phyloP scores from a whole-genome alignment of 2,888 invertebrate species.

The Leucoptera coffeella region DNA sequence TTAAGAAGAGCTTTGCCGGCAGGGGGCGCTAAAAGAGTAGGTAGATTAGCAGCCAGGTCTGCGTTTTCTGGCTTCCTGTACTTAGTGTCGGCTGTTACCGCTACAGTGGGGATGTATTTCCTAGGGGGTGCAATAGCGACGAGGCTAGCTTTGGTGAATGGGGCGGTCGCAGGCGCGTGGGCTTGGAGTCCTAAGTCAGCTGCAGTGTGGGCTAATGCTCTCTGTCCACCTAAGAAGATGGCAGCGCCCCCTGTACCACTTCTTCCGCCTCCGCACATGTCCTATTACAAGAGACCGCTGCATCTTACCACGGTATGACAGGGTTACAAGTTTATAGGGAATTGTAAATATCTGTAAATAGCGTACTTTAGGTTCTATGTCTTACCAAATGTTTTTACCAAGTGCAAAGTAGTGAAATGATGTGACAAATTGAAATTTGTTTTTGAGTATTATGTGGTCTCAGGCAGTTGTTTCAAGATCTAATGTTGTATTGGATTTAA shows the following conservation, averaged over 20 bases:
- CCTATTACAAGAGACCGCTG: conserved; percentile 35
- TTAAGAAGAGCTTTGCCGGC: conserved; percentile 56
- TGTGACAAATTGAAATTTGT: no score
- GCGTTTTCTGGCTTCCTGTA: conserved; percentile 75
- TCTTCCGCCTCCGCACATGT: conserved; percentile 24
- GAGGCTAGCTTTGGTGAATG: conserved; percentile 56
- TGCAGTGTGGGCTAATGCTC: conserved; percentile 48
- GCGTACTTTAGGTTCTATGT: no score
- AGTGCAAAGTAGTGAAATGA: no score
- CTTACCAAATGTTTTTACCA: no score
- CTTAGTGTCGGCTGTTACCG: conserved; percentile 63
- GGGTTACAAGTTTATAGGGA: no score
- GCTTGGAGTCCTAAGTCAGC: conserved; percentile 58
- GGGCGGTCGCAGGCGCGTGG: conserved; percentile 62
- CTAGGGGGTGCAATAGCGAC: conserved; percentile 52
- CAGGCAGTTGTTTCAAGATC: no score
- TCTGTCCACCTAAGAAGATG: conserved; percentile 40
- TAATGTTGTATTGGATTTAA: no score
- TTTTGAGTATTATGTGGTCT: no score
- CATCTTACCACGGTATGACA: conserved; percentile 37
- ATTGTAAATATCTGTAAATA: no score
- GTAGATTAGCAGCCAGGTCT: conserved; percentile 68
- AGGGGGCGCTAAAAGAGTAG: conserved; percentile 61
- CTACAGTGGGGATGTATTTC: conserved; percentile 51
- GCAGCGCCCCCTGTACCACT: conserved; percentile 30